Evolutionary conservation across 2,888 invertebrate genomes (phyloP), one percentile per base, ranked within the genome.

Genomic region (Troglohyphantes excavatus): DNA sequence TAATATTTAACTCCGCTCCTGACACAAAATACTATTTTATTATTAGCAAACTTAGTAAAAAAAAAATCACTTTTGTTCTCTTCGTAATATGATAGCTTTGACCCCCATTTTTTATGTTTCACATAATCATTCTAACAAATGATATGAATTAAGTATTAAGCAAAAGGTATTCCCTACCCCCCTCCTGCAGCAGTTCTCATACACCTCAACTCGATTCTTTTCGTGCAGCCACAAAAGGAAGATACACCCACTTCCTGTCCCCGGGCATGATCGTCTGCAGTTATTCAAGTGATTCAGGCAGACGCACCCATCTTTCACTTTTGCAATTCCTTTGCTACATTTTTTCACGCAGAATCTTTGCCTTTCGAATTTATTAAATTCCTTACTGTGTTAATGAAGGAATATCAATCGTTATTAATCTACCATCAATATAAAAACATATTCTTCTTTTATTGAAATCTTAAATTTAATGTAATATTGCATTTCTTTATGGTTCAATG

Each of bases 241-340:
- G 23, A 39, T 67, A 67, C 85, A 27, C 85, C 85, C 59, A 85
- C 39, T 85, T 85, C 85, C 85, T 85, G 85, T 59, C 76, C 85
- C 68, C 19, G 43, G 85, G 59, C 5, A 70, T 67, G 59, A 43
- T 67, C 63, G 43, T 65, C 78, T 43, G 65, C 63, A 29, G 19
- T 53, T 53, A 53, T 39, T 39, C 5, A n/a, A n/a, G 13, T 72
- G 17, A 23, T 26, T 72, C 17, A 46, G 6, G 13, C 11, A 26
- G 23, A 9, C 63, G 23, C 46, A 26, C 72, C 72, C 46, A 46
- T 68, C 26, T 72, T 53, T 53, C 53, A 17, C 53, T 23, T 53
- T 39, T 21, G 26, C 46, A 39, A 39, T 11, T 39, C 1, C 13
- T 39, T 39, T 39, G 9, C 39, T 39, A 0, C 39, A 11, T 39